phyloP scores from a whole-genome alignment of 2,888 invertebrate genomes.

The Drosophila conformis region DNA sequence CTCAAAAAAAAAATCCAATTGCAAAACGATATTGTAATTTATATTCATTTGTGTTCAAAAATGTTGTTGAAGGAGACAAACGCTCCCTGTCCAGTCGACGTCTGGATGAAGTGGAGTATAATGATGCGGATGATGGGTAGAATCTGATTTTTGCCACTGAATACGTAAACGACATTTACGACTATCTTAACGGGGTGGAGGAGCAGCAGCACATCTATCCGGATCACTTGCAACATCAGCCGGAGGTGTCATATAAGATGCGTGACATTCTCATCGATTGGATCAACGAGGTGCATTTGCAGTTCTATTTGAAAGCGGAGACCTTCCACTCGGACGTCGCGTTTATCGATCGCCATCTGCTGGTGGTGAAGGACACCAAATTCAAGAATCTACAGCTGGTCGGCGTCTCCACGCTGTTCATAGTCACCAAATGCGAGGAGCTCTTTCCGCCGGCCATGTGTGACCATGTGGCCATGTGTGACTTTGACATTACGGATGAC shows the following conservation, averaged over 20 bases:
- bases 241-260: conserved; percentile 92
- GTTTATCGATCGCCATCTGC: conserved; percentile 93
- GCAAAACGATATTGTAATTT: too few relatives aligned
- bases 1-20: too few relatives aligned
- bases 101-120: conserved; percentile 37
- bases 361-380: conserved; percentile 87
- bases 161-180: conserved; percentile 95
- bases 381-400: conserved; percentile 93
- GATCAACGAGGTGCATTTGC: conserved; percentile 89
- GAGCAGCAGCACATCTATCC: conserved; percentile 87
- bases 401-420: conserved; percentile 94
- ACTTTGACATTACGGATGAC: conserved; percentile 93
- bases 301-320: conserved; percentile 88
- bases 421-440: conserved; percentile 98
- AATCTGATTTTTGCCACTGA: conserved; percentile 93
- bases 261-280: conserved; percentile 95
- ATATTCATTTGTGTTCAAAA: too few relatives aligned
- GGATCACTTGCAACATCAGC: conserved; percentile 89
- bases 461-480: conserved; percentile 90
- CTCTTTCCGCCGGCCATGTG: conserved; percentile 93
- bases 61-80: too few relatives aligned
- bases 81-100: conserved; percentile 66
- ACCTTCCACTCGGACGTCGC: conserved; percentile 95
- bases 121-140: conserved; percentile 68
- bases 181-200: conserved; percentile 87